Evolutionary conservation across 1,140 invertebrate species (phyloP).

Genomic region (Pachypeltis micranthus): DNA sequence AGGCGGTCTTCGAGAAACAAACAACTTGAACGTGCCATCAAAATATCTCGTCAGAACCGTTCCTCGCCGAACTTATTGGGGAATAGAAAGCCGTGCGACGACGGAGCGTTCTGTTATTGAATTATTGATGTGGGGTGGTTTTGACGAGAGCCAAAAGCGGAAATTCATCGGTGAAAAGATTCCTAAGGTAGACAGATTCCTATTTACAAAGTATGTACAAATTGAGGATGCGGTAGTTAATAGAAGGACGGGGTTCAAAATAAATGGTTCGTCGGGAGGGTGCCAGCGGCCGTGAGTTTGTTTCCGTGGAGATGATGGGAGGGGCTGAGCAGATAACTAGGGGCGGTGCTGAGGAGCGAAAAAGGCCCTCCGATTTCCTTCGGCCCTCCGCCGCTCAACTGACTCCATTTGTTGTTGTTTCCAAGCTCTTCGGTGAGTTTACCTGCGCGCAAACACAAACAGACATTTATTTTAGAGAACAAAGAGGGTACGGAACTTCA

Average conservation of each 20-base stretch:
- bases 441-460: background rate
- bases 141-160: too few relatives aligned
- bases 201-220: background rate
- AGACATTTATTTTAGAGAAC: conserved; percentile 15
- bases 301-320: conserved; percentile 16
- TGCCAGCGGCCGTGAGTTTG: conserved; percentile 4
- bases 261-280: conserved; percentile 20
- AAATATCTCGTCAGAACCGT: too few relatives aligned
- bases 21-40: too few relatives aligned
- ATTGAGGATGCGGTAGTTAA: background rate
- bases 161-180: too few relatives aligned
- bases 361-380: conserved; percentile 16
- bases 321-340: conserved; percentile 22
- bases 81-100: too few relatives aligned
- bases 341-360: conserved; percentile 14
- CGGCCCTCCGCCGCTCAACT: conserved; percentile 9
- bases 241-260: conserved; percentile 18
- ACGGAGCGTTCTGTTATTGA: too few relatives aligned
- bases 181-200: too few relatives aligned
- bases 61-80: too few relatives aligned
- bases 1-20: too few relatives aligned
- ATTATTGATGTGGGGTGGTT: too few relatives aligned
- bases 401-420: conserved; percentile 23
- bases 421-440: conserved; percentile 14
- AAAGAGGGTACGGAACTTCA: too few relatives aligned